Conservation (phyloP, 1,140 invertebrate genomes). For the Micrasema longulum region DNA sequence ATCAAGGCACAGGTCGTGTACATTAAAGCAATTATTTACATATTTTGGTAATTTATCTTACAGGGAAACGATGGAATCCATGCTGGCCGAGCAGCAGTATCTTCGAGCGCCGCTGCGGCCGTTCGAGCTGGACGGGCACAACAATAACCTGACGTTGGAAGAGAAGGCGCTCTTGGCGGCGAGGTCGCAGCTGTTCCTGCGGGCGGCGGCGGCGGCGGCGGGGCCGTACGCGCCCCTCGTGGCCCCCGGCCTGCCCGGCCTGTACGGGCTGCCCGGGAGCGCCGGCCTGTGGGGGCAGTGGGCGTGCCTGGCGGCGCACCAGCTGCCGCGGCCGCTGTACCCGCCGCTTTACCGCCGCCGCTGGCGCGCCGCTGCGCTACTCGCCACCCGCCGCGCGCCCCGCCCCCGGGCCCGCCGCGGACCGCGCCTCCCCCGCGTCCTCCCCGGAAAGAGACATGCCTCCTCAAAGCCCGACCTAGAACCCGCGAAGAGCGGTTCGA, state of each 20-base stretch:
- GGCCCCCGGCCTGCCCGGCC: slow-evolving; percentile 60
- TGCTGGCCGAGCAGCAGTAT: slow-evolving; percentile 82
- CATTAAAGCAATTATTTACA: too few species aligned
- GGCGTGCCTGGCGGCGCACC: slow-evolving; percentile 72
- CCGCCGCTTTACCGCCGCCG: slow-evolving; percentile 59
- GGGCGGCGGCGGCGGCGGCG: slow-evolving; percentile 74
- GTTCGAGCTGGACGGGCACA: slow-evolving; percentile 79
- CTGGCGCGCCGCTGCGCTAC: slow-evolving; percentile 70
- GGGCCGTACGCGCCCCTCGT: slow-evolving; percentile 69
- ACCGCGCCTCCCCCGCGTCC: slow-evolving; percentile 62
- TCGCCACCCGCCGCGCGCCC: slow-evolving; percentile 59
- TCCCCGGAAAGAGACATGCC: slow-evolving; percentile 69
- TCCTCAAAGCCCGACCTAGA: slow-evolving; percentile 70
- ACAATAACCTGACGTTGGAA: slow-evolving; percentile 78
- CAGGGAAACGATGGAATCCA: slow-evolving; percentile 87
- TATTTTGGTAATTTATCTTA: slow-evolving; percentile 54
- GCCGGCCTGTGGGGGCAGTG: slow-evolving; percentile 70
- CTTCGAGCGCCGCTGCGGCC: slow-evolving; percentile 78
- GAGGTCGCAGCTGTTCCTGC: slow-evolving; percentile 74
- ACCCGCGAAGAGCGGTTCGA: slow-evolving; percentile 37
- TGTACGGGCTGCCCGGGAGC: slow-evolving; percentile 67
- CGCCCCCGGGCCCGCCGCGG: slow-evolving; percentile 6
- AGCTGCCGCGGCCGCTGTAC: slow-evolving; percentile 68
- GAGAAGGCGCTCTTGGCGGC: slow-evolving; percentile 81
- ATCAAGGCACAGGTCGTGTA: too few species aligned